These are phyloP conservation scores for Tanypteryx hageni DNA, from an alignment of 2,888 invertebrate species.

Conservation along the genomic window DNA sequence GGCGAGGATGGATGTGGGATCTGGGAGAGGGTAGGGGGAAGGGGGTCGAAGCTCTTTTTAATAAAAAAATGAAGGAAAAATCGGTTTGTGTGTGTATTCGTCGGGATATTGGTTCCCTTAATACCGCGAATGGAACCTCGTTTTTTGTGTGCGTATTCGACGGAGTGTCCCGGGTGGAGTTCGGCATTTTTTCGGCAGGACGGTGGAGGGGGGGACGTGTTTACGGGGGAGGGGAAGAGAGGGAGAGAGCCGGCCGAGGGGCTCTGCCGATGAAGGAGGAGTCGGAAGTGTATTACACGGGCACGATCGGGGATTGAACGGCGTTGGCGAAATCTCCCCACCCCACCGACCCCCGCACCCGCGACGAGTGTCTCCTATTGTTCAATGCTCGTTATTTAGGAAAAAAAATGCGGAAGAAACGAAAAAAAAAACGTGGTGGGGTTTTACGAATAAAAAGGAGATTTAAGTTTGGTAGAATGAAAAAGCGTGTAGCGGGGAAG, in stretches of 20 bases:
- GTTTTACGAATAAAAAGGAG: not conserved
- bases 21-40: not conserved
- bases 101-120: conserved; percentile 57
- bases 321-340: not conserved
- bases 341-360: not conserved
- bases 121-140: conserved; percentile 49
- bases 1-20: not conserved
- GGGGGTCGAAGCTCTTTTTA: conserved; percentile 30
- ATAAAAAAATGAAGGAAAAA: conserved; percentile 53
- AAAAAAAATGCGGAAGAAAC: not conserved
- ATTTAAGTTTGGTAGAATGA: not conserved
- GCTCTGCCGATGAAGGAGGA: not conserved
- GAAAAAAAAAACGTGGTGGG: not conserved
- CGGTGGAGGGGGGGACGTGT: not conserved
- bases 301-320: not conserved
- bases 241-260: not conserved
- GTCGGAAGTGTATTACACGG: not conserved
- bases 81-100: conserved; percentile 56
- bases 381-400: conserved; percentile 1
- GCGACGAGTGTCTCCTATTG: not conserved
- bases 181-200: not conserved
- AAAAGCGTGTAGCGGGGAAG: not conserved
- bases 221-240: not conserved
- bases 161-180: not conserved
- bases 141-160: conserved; percentile 47